phyloP scores from a whole-genome alignment of 64 coral and sea anemone genomes.

The Acropora yongei region DNA sequence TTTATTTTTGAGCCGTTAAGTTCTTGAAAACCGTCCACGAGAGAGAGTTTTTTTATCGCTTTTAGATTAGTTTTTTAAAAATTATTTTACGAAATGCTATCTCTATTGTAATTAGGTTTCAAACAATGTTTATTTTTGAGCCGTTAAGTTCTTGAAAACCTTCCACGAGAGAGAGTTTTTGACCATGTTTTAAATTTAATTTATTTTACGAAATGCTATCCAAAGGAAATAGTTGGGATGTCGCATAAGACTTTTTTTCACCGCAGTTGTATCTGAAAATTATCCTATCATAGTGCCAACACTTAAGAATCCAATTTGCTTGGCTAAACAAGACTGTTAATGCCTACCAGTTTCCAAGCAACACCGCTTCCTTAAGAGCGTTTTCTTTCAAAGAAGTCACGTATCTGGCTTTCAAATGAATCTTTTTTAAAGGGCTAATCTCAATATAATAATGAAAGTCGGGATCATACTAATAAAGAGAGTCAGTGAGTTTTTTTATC shows the following conservation, averaged over 20 bases:
- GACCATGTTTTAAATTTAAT: neutral
- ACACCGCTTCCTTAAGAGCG: too few relatives aligned
- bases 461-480: too few relatives aligned
- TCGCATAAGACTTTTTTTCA: neutral
- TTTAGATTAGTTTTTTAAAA: neutral
- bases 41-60: neutral
- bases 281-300: too few relatives aligned
- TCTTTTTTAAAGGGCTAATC: too few relatives aligned
- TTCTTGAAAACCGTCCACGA: neutral
- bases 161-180: neutral
- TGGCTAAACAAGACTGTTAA: too few relatives aligned
- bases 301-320: too few relatives aligned
- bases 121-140: neutral
- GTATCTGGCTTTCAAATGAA: too few relatives aligned
- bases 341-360: too few relatives aligned
- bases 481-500: too few relatives aligned
- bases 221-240: neutral
- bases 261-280: too few relatives aligned
- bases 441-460: too few relatives aligned
- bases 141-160: neutral
- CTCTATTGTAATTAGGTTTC: neutral
- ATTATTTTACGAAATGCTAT: neutral
- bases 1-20: neutral
- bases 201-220: neutral
- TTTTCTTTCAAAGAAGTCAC: too few relatives aligned